Evolutionary conservation across 2,797 vertebrate species (phyloP), one percentile per base, ranked within the genome.

Genomic region (Lerista edwardsae): DNA sequence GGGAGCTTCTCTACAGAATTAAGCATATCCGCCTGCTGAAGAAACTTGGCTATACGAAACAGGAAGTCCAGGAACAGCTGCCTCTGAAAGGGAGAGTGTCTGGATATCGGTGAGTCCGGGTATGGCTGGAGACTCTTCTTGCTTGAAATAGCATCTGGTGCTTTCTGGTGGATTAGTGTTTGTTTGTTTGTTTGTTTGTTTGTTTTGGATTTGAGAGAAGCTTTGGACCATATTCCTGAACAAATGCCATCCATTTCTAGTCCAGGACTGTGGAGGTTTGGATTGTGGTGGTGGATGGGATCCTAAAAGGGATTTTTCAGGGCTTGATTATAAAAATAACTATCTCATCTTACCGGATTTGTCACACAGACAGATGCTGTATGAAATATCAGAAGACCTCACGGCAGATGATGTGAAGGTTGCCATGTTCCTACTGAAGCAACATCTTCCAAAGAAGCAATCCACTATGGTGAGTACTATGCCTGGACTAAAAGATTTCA

Each of bases 331-430:
- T 44, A 23, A n/a, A 47, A 57, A 31, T 36, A 47, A 36, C 6
- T 25, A 55, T n/a, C 80, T 79, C 47, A 41, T 19, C 21, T 67
- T 47, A 19, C 92, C 80, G 77, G 9, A 9, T 91, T 29, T 94
- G 55, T 94, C 87, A 59, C 90, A 86, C 91, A 98, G 98, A 91
- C 94, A 94, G 86, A 92, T 99, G 93, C 96, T 99, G 27, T 98
- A 96, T 82, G 84, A 94, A n/a, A 85, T 98, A 84, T 96, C 97
- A 57, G 96, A 97, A 89, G 93, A 95, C 6, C 94, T 97, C 8
- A 94, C 89, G 17, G 55, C 29, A 1, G 82, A 93, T 0, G 91
- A 92, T 14, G 71, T 98, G 86, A 86, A 73, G 19, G 0, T 14
- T 0, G 91, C 97, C 1, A 91, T 91, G 80, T 98, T 98, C 83